phyloP scores from a whole-genome alignment of 2,113 vertebrate species.

The Nanger granti region DNA sequence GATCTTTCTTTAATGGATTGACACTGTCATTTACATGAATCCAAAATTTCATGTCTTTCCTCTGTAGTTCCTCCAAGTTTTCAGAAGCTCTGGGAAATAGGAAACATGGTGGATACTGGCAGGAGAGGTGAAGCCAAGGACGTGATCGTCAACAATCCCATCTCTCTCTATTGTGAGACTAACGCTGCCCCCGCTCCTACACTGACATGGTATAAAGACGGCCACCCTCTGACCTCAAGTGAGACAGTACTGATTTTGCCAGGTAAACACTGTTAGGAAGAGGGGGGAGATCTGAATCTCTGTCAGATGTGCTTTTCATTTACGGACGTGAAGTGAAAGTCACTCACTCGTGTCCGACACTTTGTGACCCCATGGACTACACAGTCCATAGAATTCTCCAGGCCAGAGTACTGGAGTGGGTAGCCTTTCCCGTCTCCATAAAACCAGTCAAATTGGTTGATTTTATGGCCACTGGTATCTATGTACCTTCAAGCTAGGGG shows the following conservation, averaged over 20 bases:
- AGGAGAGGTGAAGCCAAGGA: constrained; percentile 82
- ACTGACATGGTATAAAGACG: constrained; percentile 95
- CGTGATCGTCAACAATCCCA: constrained; percentile 91
- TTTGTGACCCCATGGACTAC: not conserved
- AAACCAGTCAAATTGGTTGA: not conserved
- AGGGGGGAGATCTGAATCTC: not conserved
- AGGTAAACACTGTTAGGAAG: constrained; percentile 76
- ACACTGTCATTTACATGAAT: not conserved
- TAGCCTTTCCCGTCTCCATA: not conserved
- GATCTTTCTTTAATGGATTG: not conserved
- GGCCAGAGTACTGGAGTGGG: not conserved
- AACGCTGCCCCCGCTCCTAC: constrained; percentile 92
- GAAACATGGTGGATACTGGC: constrained; percentile 73
- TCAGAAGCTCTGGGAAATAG: constrained; percentile 80
- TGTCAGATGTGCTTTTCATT: not conserved
- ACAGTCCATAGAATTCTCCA: not conserved
- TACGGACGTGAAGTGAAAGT: not conserved
- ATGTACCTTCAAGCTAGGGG: not conserved
- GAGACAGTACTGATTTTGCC: constrained; percentile 90
- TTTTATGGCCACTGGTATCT: not conserved
- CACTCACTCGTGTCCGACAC: not conserved
- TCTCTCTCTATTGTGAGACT: constrained; percentile 94
- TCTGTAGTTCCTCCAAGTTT: constrained; percentile 93
- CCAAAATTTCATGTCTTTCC: not conserved
- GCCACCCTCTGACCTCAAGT: constrained; percentile 82